These are phyloP conservation scores for Hylaea fasciaria DNA, from an alignment of 2,888 invertebrate species.

Conservation along the genomic window DNA sequence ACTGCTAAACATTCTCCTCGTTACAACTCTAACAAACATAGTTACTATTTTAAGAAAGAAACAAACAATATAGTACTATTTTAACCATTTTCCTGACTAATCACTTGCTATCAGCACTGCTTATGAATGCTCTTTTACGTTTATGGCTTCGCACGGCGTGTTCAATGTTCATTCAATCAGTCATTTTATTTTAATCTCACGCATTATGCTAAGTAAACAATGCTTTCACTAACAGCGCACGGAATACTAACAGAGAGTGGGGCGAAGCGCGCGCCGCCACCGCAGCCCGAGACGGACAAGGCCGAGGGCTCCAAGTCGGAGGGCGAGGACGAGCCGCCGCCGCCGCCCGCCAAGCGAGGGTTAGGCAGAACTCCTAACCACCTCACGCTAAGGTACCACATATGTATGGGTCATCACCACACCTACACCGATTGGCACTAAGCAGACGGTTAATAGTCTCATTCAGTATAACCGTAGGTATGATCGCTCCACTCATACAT, in stretches of 20 bases:
- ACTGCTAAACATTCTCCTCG: too few relatives aligned
- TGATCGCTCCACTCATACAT: slow-evolving; percentile 75
- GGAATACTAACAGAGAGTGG: slow-evolving; percentile 54
- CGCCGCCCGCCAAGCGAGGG: slow-evolving; percentile 86
- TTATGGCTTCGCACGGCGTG: too few relatives aligned
- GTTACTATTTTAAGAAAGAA: too few relatives aligned
- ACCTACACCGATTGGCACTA: slow-evolving; percentile 50
- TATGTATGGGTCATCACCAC: slow-evolving; percentile 72
- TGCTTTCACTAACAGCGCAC: slow-evolving; percentile 23
- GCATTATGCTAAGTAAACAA: background rate
- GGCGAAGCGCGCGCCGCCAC: slow-evolving; percentile 55
- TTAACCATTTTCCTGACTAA: too few relatives aligned
- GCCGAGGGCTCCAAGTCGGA: slow-evolving; percentile 91
- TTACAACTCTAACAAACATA: too few relatives aligned
- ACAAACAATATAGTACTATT: too few relatives aligned
- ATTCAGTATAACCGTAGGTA: slow-evolving; percentile 59
- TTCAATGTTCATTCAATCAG: too few relatives aligned
- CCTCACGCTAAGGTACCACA: slow-evolving; percentile 90
- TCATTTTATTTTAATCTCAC: too few relatives aligned
- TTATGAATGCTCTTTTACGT: too few relatives aligned
- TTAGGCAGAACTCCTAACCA: slow-evolving; percentile 97
- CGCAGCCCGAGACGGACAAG: slow-evolving; percentile 29
- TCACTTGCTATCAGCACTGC: too few relatives aligned
- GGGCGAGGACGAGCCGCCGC: slow-evolving; percentile 92
- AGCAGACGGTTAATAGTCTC: slow-evolving; percentile 16